These are phyloP conservation scores for Microtus pennsylvanicus DNA, from an alignment of 2,113 vertebrate species.

Conservation along the genomic window DNA sequence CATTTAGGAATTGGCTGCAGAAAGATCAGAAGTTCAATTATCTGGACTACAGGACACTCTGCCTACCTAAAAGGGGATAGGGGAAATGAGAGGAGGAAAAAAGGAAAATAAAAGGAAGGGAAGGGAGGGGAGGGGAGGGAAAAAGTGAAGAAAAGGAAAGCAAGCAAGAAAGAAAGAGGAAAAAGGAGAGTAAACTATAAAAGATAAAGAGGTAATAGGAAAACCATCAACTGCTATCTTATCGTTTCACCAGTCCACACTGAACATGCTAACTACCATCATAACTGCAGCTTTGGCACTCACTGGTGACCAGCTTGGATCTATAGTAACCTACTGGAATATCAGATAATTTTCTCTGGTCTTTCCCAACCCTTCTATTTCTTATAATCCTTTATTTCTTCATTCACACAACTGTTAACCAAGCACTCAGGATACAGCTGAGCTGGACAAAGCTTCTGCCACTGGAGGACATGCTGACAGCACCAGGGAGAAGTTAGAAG, in stretches of 20 bases:
- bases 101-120: background rate
- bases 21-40: background rate
- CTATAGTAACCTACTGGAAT: slow-evolving; percentile 1
- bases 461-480: background rate
- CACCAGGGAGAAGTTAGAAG: background rate
- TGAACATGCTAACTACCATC: background rate
- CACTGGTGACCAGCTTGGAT: background rate
- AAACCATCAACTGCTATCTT: background rate
- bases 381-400: slow-evolving; percentile 19
- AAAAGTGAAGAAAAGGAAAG: too few relatives aligned
- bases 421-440: slow-evolving; percentile 10
- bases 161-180: background rate
- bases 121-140: too few relatives aligned
- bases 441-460: background rate
- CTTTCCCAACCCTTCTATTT: slow-evolving; percentile 15
- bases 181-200: background rate
- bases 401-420: slow-evolving; percentile 42
- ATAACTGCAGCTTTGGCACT: slow-evolving; percentile 3
- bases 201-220: background rate
- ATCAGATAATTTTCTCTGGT: slow-evolving; percentile 17
- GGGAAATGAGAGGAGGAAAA: background rate
- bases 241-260: slow-evolving; percentile 20
- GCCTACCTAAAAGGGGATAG: background rate
- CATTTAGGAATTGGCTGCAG: background rate
- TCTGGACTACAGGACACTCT: background rate